A percentile compares a stretch with the other conserved stretches of the same genome.
These are phyloP conservation scores for Ispidina picta DNA, from an alignment of 2,797 vertebrate genomes.

Conservation along the genomic window DNA sequence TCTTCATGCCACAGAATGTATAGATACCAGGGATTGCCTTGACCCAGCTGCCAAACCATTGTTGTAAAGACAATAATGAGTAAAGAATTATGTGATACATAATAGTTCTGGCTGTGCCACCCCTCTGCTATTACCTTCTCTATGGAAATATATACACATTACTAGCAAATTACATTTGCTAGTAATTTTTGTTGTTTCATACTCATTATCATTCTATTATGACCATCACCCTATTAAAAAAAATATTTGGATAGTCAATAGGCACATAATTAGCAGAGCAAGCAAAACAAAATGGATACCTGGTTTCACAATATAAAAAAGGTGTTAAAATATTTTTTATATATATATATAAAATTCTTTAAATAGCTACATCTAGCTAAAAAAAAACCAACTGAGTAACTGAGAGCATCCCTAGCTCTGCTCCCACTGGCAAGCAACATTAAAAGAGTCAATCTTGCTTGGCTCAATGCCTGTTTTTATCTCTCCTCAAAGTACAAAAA, in stretches of 20 bases:
- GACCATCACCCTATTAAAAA: background rate
- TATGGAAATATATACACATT: background rate
- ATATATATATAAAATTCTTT: background rate
- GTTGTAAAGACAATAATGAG: background rate
- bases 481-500: background rate
- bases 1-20: background rate
- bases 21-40: background rate
- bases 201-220: background rate
- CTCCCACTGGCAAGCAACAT: background rate
- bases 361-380: background rate
- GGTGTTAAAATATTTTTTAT: background rate
- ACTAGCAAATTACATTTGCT: background rate
- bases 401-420: background rate
- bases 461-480: background rate
- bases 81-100: background rate
- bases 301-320: background rate
- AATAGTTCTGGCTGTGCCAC: background rate
- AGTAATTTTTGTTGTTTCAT: background rate
- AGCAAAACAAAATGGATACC: background rate
- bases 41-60: background rate
- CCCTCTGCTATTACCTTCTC: background rate
- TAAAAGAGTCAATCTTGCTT: background rate
- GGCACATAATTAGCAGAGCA: background rate
- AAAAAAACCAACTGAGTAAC: background rate
- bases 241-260: background rate